Evolutionary conservation across 2,113 vertebrate genomes (phyloP).

Genomic region (Nestor notabilis): DNA sequence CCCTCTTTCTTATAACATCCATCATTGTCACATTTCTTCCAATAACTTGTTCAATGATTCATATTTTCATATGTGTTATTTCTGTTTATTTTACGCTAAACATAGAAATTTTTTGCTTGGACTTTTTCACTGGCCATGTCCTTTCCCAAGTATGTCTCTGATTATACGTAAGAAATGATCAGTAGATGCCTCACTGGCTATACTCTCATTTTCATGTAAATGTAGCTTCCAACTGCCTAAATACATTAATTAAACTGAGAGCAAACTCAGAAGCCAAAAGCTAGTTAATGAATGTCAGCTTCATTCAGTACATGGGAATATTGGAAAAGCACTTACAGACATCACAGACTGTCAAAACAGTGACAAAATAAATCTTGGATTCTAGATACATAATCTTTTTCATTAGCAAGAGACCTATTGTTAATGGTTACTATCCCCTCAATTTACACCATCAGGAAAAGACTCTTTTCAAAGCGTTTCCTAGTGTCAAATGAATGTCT

Average conservation of each 20-base stretch:
- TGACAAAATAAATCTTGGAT: conserved; percentile 48
- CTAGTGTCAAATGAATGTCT: background rate
- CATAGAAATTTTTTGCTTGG: background rate
- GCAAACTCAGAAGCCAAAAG: conserved; percentile 37
- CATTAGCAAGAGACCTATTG: conserved; percentile 2
- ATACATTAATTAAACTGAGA: conserved; percentile 36
- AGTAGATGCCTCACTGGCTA: background rate
- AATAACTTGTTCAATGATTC: background rate
- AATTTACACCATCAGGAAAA: conserved; percentile 33
- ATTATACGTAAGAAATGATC: background rate
- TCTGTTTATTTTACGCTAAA: background rate
- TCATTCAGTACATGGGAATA: conserved; percentile 15
- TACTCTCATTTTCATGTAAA: conserved; percentile 39
- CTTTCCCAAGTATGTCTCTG: background rate
- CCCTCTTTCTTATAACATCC: background rate
- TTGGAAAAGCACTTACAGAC: conserved; percentile 54
- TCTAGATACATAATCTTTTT: conserved; percentile 8
- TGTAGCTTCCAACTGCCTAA: background rate
- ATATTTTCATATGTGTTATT: background rate
- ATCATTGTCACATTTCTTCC: background rate
- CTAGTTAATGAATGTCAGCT: conserved; percentile 33
- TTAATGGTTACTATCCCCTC: background rate
- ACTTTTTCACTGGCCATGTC: background rate
- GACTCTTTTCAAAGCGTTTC: conserved; percentile 13
- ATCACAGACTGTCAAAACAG: conserved; percentile 42